phyloP scores from a whole-genome alignment of 1,140 invertebrate genomes.

The Tetramorium parvispinum region DNA sequence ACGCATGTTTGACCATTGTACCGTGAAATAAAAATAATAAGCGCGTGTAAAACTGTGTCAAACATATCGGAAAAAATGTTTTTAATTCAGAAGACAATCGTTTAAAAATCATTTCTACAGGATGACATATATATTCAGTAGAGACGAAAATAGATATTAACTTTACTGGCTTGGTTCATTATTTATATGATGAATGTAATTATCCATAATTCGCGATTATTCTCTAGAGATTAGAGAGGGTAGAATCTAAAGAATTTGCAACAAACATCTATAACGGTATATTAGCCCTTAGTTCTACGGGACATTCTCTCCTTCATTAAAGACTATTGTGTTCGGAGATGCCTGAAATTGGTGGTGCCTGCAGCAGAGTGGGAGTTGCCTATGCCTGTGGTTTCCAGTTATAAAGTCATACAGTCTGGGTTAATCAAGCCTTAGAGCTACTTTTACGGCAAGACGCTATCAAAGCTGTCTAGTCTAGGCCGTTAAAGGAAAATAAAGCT shows the following conservation, averaged over 20 bases:
- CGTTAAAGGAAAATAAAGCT: conserved; percentile 1
- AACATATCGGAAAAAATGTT: neutral
- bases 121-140: neutral
- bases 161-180: neutral
- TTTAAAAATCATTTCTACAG: neutral
- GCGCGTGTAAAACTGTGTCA: neutral
- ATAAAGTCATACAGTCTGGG: neutral
- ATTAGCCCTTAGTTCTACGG: neutral
- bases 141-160: neutral
- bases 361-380: neutral
- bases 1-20: neutral
- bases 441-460: neutral
- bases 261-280: neutral
- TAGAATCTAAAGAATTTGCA: neutral
- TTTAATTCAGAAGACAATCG: neutral
- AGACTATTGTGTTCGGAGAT: conserved; percentile 3
- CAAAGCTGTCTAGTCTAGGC: neutral
- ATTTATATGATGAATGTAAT: too few relatives aligned
- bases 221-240: neutral
- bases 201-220: neutral
- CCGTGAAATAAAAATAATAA: conserved; percentile 19
- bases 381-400: neutral
- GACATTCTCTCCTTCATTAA: conserved; percentile 17
- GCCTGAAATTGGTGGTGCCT: conserved; percentile 16
- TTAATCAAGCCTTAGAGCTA: neutral